Evolutionary conservation across 2,797 vertebrate species (phyloP), one percentile per base, ranked within the genome.

Genomic region (Phataginus tricuspis): DNA sequence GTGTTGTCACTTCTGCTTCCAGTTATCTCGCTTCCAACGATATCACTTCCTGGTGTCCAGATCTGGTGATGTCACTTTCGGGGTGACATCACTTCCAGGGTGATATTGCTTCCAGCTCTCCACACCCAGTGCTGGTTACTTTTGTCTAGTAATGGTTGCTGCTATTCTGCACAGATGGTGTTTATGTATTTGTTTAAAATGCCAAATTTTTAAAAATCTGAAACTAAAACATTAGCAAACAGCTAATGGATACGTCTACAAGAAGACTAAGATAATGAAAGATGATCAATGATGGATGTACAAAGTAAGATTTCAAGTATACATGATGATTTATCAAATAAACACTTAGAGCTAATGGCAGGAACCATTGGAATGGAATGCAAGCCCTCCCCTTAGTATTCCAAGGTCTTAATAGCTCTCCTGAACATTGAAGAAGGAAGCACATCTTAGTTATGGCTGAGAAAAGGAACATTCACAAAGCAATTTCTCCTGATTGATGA

Each of bases 111-210:
- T 45, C 42, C 8, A 10, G 42, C 42, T 45, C 42, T 45, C 42
- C 61, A 37, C 1, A 3, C 27, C 82, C 11, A 51, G 3, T 75
- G 53, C n/a, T 84, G 5, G 7, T 71, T 79, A 80, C 69, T 86
- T 95, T 93, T 91, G 86, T 78, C 90, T 96, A 93, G 82, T 79
- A 97, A 98, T 94, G 97, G 82, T 94, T 90, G 86, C 84, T 98
- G 97, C 95, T 96, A 93, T 96, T 98, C 98, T 96, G 64, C 57
- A 96, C 95, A 97, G 95, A 96, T 97, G 91, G 90, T 97, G 92
- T 97, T 98, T 97, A 97, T 77, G 42, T 87, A 92, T 71, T 92
- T 97, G 95, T 86, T 96, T 97, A 96, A 97, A 97, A 95, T 95
- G 64, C 9, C 71, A 72, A 80, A 31, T 91, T 93, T 97, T 97